These are phyloP conservation scores for Nannospalax galili DNA, from an alignment of 2,113 vertebrate genomes.

Conservation along the genomic window DNA sequence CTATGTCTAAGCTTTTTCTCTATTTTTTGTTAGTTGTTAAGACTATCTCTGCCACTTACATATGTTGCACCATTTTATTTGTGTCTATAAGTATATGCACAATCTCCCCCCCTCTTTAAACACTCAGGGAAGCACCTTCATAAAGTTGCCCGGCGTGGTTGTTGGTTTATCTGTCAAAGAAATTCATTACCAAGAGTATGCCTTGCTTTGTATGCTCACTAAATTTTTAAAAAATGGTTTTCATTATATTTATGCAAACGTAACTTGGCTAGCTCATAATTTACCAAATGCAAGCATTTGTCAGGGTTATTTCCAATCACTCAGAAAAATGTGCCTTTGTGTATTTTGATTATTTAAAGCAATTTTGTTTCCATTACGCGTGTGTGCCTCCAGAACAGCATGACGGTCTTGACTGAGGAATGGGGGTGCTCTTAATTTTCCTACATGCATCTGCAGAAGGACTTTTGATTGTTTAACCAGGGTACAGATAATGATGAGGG, in stretches of 20 bases:
- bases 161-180: slow-evolving; percentile 72
- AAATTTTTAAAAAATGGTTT: slow-evolving; percentile 70
- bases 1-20: background rate
- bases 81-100: background rate
- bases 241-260: slow-evolving; percentile 82
- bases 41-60: background rate
- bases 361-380: slow-evolving; percentile 85
- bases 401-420: slow-evolving; percentile 83
- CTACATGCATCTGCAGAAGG: slow-evolving; percentile 79
- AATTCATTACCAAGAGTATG: slow-evolving; percentile 73
- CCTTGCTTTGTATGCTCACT: slow-evolving; percentile 71
- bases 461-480: slow-evolving; percentile 78
- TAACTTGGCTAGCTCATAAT: slow-evolving; percentile 82
- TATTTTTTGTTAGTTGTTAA: slow-evolving; percentile 29
- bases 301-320: slow-evolving; percentile 87
- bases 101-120: background rate
- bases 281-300: slow-evolving; percentile 85
- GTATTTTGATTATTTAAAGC: slow-evolving; percentile 88
- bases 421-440: slow-evolving; percentile 83
- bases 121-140: slow-evolving; percentile 33
- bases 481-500: slow-evolving; percentile 65
- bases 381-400: slow-evolving; percentile 81
- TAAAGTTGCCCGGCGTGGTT: slow-evolving; percentile 51
- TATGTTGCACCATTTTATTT: background rate
- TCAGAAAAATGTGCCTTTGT: slow-evolving; percentile 86